Percentiles rank a stretch among this genome's conserved stretches.
These are phyloP conservation scores for Cassiopea xamachana DNA, from an alignment of 30 jellyfish, hydroid and myxozoan genomes.

Conservation along the genomic window DNA sequence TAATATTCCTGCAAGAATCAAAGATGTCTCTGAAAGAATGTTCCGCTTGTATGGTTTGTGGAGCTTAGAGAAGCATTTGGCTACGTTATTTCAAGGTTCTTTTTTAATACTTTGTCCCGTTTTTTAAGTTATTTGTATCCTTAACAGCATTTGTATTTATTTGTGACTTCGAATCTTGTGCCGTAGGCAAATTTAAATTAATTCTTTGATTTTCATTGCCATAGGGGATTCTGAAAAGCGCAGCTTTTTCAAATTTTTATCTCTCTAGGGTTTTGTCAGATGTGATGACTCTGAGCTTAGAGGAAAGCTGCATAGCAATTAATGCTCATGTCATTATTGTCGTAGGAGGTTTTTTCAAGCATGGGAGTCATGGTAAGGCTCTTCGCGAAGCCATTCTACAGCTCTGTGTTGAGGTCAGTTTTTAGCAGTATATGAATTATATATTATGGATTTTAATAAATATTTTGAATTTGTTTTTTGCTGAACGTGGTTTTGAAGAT, in stretches of 20 bases:
- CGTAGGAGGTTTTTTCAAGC: constrained; percentile 85
- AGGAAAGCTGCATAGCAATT: neutral
- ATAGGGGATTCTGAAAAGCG: no score
- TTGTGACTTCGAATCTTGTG: no score
- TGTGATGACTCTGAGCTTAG: no score
- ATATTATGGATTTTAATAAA: neutral
- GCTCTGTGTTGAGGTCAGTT: constrained; percentile 81
- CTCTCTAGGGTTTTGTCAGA: no score
- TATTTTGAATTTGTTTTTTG: no score
- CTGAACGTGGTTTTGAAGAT: no score
- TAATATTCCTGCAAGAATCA: constrained; percentile 64
- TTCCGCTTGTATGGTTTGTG: constrained; percentile 91
- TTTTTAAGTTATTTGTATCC: no score
- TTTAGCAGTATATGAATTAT: neutral
- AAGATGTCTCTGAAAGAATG: constrained; percentile 69
- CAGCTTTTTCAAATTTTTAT: no score
- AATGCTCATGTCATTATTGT: neutral
- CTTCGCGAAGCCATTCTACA: constrained; percentile 75
- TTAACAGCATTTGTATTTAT: no score
- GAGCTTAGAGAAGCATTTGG: constrained; percentile 82
- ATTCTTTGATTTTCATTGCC: no score
- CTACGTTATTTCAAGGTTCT: constrained; percentile 91
- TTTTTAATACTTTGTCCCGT: neutral
- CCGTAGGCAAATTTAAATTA: no score
- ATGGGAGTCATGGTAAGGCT: constrained; percentile 53